A percentile compares a stretch with the other conserved stretches of the same genome.
Conservation (phyloP, 2,888 invertebrate species). For the Mesodorylaimus sp. region DNA sequence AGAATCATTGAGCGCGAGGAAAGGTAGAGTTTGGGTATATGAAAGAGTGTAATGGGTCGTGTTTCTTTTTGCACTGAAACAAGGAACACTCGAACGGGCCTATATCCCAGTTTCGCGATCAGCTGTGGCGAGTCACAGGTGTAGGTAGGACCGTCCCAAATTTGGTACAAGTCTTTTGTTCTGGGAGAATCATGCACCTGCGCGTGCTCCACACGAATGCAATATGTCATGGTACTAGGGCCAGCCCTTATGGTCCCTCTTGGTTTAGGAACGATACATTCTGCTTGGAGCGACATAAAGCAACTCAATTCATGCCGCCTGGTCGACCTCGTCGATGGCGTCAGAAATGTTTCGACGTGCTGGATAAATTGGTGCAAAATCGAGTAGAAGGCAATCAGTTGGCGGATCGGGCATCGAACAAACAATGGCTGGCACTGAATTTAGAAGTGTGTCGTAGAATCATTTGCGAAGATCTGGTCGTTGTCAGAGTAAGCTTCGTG, state of each 20-base stretch:
- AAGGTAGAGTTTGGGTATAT: conserved; percentile 38
- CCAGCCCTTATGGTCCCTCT: no score
- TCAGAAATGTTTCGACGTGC: conserved; percentile 58
- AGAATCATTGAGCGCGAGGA: conserved; percentile 93
- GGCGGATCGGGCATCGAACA: conserved; percentile 70
- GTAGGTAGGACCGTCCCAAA: background rate
- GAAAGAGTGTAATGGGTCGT: no score
- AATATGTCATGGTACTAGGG: no score
- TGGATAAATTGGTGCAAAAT: conserved; percentile 35
- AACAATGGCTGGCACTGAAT: conserved; percentile 80
- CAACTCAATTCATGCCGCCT: conserved; percentile 63
- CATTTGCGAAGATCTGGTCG: conserved; percentile 70
- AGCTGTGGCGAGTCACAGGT: background rate
- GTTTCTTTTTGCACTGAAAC: no score
- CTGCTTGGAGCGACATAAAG: conserved; percentile 6
- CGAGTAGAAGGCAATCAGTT: conserved; percentile 80
- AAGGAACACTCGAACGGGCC: no score
- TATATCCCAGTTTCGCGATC: no score
- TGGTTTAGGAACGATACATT: conserved; percentile 5
- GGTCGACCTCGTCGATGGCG: conserved; percentile 84
- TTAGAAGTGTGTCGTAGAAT: conserved; percentile 44
- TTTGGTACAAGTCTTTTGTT: background rate
- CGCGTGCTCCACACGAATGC: no score
- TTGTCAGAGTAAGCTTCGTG: conserved; percentile 46
- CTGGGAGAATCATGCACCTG: background rate